Percentiles rank a stretch among this genome's conserved stretches.
Conservation (phyloP, 2,888 invertebrate genomes). For the Trichopoda pennipes region DNA sequence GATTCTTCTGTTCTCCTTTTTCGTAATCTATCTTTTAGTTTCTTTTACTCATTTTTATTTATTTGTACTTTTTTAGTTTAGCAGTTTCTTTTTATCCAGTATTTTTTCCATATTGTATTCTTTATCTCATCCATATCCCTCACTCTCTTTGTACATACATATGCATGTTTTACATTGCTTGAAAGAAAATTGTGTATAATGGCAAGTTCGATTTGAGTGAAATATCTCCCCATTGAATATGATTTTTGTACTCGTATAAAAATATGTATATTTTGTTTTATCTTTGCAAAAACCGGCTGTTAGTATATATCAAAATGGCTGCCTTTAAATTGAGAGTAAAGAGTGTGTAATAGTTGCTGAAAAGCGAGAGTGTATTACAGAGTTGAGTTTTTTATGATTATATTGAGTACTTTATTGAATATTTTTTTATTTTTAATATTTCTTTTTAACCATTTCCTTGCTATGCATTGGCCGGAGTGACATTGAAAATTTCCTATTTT, state of each 20-base stretch:
- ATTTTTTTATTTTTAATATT: conserved; percentile 31
- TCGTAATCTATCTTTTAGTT: conserved; percentile 34
- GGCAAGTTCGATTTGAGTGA: conserved; percentile 44
- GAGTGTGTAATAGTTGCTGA: neutral
- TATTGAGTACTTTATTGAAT: conserved; percentile 44
- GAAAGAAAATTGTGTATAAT: conserved; percentile 32
- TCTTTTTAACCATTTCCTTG: conserved; percentile 14
- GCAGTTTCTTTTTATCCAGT: conserved; percentile 53
- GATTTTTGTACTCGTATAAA: neutral
- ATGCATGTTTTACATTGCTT: no score
- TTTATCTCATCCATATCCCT: neutral
- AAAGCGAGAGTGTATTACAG: neutral
- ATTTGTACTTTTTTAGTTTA: conserved; percentile 27
- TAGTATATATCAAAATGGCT: conserved; percentile 61
- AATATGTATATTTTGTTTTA: conserved; percentile 25
- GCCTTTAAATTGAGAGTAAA: conserved; percentile 40
- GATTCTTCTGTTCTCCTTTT: conserved; percentile 12
- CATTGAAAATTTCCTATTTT: conserved; percentile 51
- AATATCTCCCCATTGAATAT: conserved; percentile 5
- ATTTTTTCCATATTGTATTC: conserved; percentile 21
- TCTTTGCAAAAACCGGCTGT: conserved; percentile 62
- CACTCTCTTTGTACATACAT: neutral
- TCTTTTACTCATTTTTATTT: conserved; percentile 1
- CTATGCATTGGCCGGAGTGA: conserved; percentile 39
- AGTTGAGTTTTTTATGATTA: conserved; percentile 33